Evolutionary conservation across 2,797 vertebrate genomes (phyloP).

Genomic region (Fistularia tabacaria): DNA sequence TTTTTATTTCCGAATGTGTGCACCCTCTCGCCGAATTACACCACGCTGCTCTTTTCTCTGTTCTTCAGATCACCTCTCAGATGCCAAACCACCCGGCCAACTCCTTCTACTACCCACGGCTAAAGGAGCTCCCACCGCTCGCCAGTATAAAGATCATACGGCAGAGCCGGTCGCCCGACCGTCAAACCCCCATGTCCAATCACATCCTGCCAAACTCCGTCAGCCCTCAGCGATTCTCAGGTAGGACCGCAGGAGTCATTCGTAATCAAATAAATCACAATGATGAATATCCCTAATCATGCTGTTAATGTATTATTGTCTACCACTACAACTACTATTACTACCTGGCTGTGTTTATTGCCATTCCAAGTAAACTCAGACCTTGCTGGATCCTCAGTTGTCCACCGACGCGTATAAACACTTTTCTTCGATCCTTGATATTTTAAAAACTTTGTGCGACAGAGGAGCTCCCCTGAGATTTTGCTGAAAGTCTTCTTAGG

Average conservation of each 20-base stretch:
- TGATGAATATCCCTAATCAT: too few relatives aligned
- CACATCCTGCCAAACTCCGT: conserved; percentile 77
- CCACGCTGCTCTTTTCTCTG: conserved; percentile 12
- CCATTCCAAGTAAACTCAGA: too few relatives aligned
- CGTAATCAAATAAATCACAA: too few relatives aligned
- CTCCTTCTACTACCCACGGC: conserved; percentile 80
- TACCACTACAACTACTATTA: too few relatives aligned
- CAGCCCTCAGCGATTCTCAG: conserved; percentile 67
- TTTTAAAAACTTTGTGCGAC: too few relatives aligned
- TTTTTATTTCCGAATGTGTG: conserved; percentile 3
- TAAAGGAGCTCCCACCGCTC: conserved; percentile 75
- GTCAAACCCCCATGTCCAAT: conserved; percentile 72
- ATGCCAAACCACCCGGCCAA: conserved; percentile 81
- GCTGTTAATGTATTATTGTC: too few relatives aligned
- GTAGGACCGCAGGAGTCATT: conserved; percentile 53
- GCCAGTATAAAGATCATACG: conserved; percentile 70
- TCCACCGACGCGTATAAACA: too few relatives aligned
- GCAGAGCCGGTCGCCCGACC: conserved; percentile 57
- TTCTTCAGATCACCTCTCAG: conserved; percentile 76
- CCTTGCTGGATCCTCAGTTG: too few relatives aligned
- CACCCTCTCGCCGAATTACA: conserved; percentile 24
- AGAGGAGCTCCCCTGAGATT: too few relatives aligned
- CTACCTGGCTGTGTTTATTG: too few relatives aligned
- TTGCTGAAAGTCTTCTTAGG: too few relatives aligned
- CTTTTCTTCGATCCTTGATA: too few relatives aligned